Evolutionary conservation across 2,797 vertebrate genomes (phyloP).

Genomic region (Hippopotamyrus pictus): DNA sequence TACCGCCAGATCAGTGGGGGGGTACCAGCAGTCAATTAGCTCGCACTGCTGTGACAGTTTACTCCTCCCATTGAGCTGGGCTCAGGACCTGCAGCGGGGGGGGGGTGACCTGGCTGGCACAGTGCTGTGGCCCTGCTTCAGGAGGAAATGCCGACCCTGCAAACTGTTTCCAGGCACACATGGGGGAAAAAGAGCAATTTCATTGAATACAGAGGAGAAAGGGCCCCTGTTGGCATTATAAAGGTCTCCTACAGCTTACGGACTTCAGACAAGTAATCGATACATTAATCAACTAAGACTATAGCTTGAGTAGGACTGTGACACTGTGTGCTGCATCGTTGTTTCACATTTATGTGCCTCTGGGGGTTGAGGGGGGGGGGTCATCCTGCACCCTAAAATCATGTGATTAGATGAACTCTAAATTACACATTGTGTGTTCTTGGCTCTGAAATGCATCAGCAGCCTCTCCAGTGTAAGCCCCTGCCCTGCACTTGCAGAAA

Average conservation of each 20-base stretch:
- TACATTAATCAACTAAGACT: neutral
- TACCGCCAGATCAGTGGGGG: constrained; percentile 33
- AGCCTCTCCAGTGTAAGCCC: neutral
- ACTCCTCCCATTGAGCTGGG: neutral
- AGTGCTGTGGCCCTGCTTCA: neutral
- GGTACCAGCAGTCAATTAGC: constrained; percentile 33
- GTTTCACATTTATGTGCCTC: neutral
- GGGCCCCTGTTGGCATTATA: neutral
- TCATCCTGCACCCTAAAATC: neutral
- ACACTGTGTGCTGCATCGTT: neutral
- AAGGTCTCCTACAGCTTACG: neutral
- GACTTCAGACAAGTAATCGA: neutral
- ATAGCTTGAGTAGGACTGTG: neutral
- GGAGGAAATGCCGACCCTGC: neutral
- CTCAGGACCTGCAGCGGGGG: neutral
- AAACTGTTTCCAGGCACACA: neutral
- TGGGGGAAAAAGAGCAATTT: neutral
- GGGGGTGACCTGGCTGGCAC: neutral
- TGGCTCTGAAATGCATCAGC: neutral
- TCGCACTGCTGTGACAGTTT: neutral
- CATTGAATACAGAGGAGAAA: neutral
- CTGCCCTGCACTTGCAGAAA: neutral
- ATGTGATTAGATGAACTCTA: neutral
- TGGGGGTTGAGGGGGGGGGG: neutral
- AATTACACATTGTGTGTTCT: neutral